Percentiles rank a stretch among this genome's conserved stretches.
Evolutionary conservation across 2,888 invertebrate species (phyloP).

Genomic region (Cylindroiulus punctatus): DNA sequence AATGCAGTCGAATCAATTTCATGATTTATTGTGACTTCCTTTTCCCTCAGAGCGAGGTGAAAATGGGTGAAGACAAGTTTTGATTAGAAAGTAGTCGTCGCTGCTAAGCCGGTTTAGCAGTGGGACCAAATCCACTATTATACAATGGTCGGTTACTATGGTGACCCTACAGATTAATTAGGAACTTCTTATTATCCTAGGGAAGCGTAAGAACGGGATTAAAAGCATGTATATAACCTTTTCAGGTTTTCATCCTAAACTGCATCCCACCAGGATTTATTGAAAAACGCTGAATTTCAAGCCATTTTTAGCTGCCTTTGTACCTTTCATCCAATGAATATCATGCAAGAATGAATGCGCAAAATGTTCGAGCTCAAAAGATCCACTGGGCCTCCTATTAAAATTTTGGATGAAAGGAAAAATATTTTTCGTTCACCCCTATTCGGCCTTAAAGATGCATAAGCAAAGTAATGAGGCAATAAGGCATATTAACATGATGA

Average conservation of each 20-base stretch:
- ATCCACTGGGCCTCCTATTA: not conserved
- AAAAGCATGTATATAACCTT: conserved; percentile 10
- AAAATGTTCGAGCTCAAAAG: not conserved
- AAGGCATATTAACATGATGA: not conserved
- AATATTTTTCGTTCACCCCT: conserved; percentile 14
- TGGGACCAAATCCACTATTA: conserved; percentile 6
- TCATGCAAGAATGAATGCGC: not conserved
- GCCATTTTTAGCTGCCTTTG: not conserved
- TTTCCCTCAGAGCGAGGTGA: not conserved
- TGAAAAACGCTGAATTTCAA: conserved; percentile 8
- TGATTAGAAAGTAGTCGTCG: conserved; percentile 28
- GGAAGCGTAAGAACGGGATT: conserved; percentile 29
- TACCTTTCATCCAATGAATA: conserved; percentile 8
- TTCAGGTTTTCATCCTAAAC: not conserved
- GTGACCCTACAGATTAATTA: conserved; percentile 43
- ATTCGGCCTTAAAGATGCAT: not conserved
- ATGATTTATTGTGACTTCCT: not conserved
- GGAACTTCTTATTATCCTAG: conserved; percentile 35
- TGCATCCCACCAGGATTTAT: conserved; percentile 17
- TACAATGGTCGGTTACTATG: conserved; percentile 27
- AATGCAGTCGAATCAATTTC: not conserved
- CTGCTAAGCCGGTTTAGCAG: conserved; percentile 34
- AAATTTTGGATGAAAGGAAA: not conserved
- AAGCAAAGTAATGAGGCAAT: conserved; percentile 11
- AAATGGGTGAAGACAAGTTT: conserved; percentile 35